Conservation (phyloP, 2,888 invertebrate species). For the Ariolimax columbianus region DNA sequence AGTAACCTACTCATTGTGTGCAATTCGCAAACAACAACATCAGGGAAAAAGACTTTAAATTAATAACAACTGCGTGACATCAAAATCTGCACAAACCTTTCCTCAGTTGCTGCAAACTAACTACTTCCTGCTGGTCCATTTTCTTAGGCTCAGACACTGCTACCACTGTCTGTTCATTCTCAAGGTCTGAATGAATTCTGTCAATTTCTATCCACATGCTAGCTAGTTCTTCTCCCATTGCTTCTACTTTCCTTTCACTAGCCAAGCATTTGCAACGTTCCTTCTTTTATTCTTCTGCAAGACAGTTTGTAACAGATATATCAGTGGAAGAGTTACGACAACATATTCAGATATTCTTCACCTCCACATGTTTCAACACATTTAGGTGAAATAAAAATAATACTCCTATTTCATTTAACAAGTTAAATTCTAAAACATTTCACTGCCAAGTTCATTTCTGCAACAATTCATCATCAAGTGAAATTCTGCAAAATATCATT, state of each 20-base stretch:
- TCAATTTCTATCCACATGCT: slow-evolving; percentile 63
- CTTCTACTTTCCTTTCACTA: slow-evolving; percentile 57
- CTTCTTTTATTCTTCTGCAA: slow-evolving; percentile 70
- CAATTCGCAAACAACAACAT: too few species aligned
- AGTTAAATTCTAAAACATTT: too few species aligned
- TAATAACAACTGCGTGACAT: not conserved
- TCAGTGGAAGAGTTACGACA: not conserved
- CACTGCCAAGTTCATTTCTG: too few species aligned
- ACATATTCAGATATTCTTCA: not conserved
- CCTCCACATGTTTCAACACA: too few species aligned
- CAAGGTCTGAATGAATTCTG: slow-evolving; percentile 68
- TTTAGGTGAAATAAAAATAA: too few species aligned
- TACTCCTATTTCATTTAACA: too few species aligned
- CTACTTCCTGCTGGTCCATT: slow-evolving; percentile 86
- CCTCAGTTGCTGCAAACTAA: slow-evolving; percentile 90
- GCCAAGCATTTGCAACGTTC: slow-evolving; percentile 58
- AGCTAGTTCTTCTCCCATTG: slow-evolving; percentile 62
- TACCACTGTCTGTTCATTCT: slow-evolving; percentile 79
- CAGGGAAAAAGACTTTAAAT: too few species aligned
- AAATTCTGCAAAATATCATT: too few species aligned
- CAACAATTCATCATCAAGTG: too few species aligned
- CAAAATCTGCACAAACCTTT: slow-evolving; percentile 82
- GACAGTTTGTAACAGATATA: not conserved
- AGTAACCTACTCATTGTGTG: too few species aligned
- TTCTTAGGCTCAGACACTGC: slow-evolving; percentile 85